Base-by-base conservation (phyloP, 2,797 vertebrate species). In the Ptychadena robeensis region DNA sequence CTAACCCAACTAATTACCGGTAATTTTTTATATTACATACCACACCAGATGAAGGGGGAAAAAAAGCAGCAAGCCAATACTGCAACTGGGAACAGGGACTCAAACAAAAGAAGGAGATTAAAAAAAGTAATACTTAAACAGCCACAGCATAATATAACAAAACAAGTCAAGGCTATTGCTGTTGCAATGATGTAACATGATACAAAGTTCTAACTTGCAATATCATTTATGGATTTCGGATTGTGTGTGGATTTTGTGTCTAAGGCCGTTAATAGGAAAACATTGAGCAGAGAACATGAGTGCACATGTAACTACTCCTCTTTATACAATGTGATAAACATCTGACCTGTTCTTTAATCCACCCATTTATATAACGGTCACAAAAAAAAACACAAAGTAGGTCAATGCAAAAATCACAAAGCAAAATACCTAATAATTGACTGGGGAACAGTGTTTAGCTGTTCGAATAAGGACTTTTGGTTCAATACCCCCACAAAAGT, bases 281-380 rank as follows among this genome's bases (percentile, higher is more conserved):
- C 27, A 57, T 73, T 48, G 63, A 67, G 70, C 11, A 14, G 3
- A 2, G 4, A 22, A 73, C 40, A 67, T 78, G 38, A 78, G 64
- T 12, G 72, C 40, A 48, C 9, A 73, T 59, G 11, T 14, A 64
- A 70, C 73, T 22, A 30, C 32, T 40, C 32, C 4, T 8, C 32
- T 15, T 27, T 76, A 77, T 27, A 32, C n/a, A 32, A 76, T 4
- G 10, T 40, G 81, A 82, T 76, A 76, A 74, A 57, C 75, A 81
- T 82, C 73, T 82, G 44, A 34, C 81, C 73, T 40, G 7, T 31
- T 70, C 59, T 31, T 25, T 44, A 63, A 44, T 34, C 22, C 14
- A 40, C 40, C 18, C 28, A 31, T 64, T 82, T 76, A 76, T 71
- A 71, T 76, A 70, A 82, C 53, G 1, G 37, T 28, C 9, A 61